These are phyloP conservation scores for Otis tarda DNA, from an alignment of 2,113 vertebrate genomes.

Conservation along the genomic window DNA sequence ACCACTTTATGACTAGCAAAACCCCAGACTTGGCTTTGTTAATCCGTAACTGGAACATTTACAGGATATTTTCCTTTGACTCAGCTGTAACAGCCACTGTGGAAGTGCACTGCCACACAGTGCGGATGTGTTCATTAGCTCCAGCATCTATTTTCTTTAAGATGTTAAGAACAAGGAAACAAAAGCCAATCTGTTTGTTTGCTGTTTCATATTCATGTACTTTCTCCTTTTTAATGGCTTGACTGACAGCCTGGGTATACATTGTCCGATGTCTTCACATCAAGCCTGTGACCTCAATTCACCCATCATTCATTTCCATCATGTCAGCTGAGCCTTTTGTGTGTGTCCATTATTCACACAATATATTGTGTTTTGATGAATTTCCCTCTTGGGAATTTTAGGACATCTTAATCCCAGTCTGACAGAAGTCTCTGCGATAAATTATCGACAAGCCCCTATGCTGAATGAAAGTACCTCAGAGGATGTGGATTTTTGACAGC, in stretches of 20 bases:
- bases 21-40: neutral
- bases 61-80: conserved; percentile 12
- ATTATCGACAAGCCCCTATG: conserved; percentile 65
- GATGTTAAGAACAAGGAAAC: conserved; percentile 41
- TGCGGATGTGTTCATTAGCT: conserved; percentile 57
- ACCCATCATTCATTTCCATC: conserved; percentile 65
- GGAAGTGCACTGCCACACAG: neutral
- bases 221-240: conserved; percentile 36
- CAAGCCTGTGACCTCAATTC: conserved; percentile 58
- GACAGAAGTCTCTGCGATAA: conserved; percentile 72
- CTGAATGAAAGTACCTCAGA: conserved; percentile 68
- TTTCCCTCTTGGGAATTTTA: conserved; percentile 71
- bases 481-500: conserved; percentile 71
- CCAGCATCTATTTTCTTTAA: conserved; percentile 37
- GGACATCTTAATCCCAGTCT: conserved; percentile 77
- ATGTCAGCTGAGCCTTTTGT: conserved; percentile 68
- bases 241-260: conserved; percentile 66
- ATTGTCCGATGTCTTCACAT: conserved; percentile 53
- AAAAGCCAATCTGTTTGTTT: conserved; percentile 68
- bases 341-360: conserved; percentile 60
- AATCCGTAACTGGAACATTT: neutral
- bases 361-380: conserved; percentile 76
- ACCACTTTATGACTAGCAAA: neutral
- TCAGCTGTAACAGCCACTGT: neutral
- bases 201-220: conserved; percentile 71